Conservation (phyloP, 2,888 invertebrate species). For the Listrodromus nycthemerus region DNA sequence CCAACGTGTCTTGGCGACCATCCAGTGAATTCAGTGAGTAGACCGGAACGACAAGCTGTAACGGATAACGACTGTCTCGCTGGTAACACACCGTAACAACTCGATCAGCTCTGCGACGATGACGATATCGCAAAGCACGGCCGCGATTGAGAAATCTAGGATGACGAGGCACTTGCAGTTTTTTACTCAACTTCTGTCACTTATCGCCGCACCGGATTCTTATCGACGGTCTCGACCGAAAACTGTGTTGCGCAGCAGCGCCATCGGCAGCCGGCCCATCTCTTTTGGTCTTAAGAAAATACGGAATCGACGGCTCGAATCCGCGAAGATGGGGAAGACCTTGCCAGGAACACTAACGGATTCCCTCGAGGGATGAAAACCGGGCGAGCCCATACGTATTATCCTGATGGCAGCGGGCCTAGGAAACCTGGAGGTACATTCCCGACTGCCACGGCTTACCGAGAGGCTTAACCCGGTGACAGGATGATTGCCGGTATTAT, state of each 20-base stretch:
- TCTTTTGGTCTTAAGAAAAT: constrained; percentile 26
- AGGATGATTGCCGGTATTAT: constrained; percentile 83
- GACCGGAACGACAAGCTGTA: constrained; percentile 33
- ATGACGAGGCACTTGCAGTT: background rate
- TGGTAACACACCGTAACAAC: constrained; percentile 28
- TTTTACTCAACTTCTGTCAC: constrained; percentile 5
- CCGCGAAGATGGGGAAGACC: constrained; percentile 31
- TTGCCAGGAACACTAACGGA: constrained; percentile 78
- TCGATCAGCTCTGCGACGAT: constrained; percentile 26
- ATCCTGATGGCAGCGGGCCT: background rate
- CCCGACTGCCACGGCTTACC: constrained; percentile 67
- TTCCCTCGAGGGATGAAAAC: constrained; percentile 78
- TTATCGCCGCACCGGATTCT: background rate
- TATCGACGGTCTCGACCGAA: background rate
- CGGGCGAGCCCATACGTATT: constrained; percentile 68
- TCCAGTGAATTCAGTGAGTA: constrained; percentile 28
- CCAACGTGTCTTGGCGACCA: constrained; percentile 42
- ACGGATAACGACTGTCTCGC: constrained; percentile 45
- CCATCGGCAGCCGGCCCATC: background rate
- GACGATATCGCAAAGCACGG: constrained; percentile 21
- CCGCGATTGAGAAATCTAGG: background rate
- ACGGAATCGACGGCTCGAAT: constrained; percentile 39
- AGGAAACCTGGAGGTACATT: constrained; percentile 59
- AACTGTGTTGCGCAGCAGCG: background rate
- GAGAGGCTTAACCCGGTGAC: constrained; percentile 81